Evolutionary conservation across 1,140 invertebrate species (phyloP).

Genomic region (Drosophila neocordata): DNA sequence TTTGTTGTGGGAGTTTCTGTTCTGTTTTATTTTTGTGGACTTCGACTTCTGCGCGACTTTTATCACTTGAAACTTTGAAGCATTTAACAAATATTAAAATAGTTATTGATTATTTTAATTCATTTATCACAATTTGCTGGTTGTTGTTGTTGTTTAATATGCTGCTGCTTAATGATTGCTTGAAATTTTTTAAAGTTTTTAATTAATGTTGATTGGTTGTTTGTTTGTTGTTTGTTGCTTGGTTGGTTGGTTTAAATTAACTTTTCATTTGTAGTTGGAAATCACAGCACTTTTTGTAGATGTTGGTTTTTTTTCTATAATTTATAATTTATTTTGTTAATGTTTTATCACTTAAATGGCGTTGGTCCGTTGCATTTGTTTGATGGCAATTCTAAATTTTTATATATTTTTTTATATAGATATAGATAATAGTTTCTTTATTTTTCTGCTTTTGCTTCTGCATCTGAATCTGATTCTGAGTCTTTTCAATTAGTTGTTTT

Average conservation of each 20-base stretch:
- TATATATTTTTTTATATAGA: conserved; percentile 37
- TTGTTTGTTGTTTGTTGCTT: conserved; percentile 32
- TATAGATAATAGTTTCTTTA: conserved; percentile 54
- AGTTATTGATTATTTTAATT: conserved; percentile 43
- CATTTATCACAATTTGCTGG: conserved; percentile 77
- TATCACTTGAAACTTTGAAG: conserved; percentile 64
- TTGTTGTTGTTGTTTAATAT: conserved; percentile 40
- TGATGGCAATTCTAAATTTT: conserved; percentile 66
- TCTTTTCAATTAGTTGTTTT: conserved; percentile 8
- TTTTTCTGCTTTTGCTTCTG: conserved; percentile 7
- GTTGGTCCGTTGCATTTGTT: conserved; percentile 82
- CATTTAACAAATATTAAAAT: conserved; percentile 58
- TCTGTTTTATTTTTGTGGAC: conserved; percentile 11
- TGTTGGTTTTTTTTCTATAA: conserved; percentile 52
- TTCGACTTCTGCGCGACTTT: conserved; percentile 12
- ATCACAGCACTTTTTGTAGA: conserved; percentile 81
- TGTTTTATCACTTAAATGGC: conserved; percentile 80
- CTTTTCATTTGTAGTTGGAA: conserved; percentile 72
- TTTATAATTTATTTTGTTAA: conserved; percentile 52
- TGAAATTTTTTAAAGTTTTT: conserved; percentile 14
- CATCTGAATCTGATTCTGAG: conserved; percentile 9
- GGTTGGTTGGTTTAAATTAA: conserved; percentile 35
- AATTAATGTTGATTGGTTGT: conserved; percentile 41
- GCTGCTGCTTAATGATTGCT: conserved; percentile 39
- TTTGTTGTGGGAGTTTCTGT: too few species aligned